Percentiles rank a stretch among this genome's conserved stretches.
These are phyloP conservation scores for Argyrosomus japonicus DNA, from an alignment of 2,113 vertebrate genomes.

Conservation along the genomic window DNA sequence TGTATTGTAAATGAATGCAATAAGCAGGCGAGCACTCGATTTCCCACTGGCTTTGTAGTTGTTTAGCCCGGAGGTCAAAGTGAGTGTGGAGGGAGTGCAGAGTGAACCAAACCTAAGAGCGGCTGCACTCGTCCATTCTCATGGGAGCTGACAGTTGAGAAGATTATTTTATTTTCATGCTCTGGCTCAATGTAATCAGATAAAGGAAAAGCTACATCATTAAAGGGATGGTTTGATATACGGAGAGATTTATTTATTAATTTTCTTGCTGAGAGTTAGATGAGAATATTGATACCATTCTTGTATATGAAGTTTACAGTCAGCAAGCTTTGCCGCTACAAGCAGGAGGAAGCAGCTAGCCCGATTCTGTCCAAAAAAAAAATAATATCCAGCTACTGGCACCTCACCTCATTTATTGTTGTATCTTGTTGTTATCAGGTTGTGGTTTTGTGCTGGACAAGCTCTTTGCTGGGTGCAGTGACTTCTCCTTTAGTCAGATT, in stretches of 20 bases:
- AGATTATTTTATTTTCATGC: conserved; percentile 16
- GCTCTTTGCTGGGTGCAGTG: no score
- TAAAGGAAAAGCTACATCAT: background rate
- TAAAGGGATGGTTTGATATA: background rate
- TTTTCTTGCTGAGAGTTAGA: background rate
- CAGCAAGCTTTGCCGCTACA: background rate
- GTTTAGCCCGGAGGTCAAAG: conserved; percentile 62
- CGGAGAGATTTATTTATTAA: background rate
- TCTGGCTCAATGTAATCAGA: conserved; percentile 5
- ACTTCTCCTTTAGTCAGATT: no score
- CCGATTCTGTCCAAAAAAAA: background rate
- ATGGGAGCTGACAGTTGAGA: conserved; percentile 20
- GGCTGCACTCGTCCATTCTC: background rate
- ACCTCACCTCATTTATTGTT: background rate
- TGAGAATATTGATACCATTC: background rate
- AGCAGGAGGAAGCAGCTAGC: background rate
- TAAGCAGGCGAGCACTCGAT: conserved; percentile 40
- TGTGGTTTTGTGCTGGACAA: no score
- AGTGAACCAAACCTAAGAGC: conserved; percentile 21
- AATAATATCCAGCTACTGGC: background rate
- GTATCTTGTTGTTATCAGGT: no score
- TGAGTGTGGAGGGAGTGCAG: conserved; percentile 18
- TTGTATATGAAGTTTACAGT: conserved; percentile 6
- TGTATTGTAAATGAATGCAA: conserved; percentile 62
- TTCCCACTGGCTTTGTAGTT: conserved; percentile 55